A percentile compares a stretch with the other conserved stretches of the same genome.
phyloP scores from a whole-genome alignment of 2,113 vertebrate species.

The Hoplias malabaricus region DNA sequence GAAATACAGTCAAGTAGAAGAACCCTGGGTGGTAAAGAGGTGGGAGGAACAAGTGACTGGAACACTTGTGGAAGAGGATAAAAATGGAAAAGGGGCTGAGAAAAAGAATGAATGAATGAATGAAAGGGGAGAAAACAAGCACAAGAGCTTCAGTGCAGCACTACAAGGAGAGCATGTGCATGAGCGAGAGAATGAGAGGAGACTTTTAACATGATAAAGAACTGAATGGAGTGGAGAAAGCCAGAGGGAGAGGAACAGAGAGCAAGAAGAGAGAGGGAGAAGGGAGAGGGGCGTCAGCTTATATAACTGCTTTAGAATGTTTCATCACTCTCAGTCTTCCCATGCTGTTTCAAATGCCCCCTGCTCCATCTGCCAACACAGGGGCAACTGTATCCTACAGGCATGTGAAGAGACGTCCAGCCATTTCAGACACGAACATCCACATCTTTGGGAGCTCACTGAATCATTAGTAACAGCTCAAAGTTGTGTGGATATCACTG shows the following conservation, averaged over 20 bases:
- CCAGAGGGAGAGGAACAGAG: neutral
- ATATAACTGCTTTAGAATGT: constrained; percentile 35
- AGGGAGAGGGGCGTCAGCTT: constrained; percentile 5
- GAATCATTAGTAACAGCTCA: constrained; percentile 1
- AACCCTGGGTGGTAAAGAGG: constrained; percentile 18
- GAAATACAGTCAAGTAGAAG: constrained; percentile 31
- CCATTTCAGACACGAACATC: neutral
- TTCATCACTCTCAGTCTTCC: constrained; percentile 21
- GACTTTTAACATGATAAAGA: neutral
- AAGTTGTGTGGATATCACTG: neutral
- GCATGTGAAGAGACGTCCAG: neutral
- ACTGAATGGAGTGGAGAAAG: neutral
- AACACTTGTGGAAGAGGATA: neutral
- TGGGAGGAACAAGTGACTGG: constrained; percentile 12
- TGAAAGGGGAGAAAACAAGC: neutral
- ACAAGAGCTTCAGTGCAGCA: neutral
- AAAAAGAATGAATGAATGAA: constrained; percentile 27
- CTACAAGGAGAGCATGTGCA: neutral
- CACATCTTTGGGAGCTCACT: neutral
- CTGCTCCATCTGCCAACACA: constrained; percentile 23
- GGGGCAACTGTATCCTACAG: neutral
- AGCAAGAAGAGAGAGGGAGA: neutral
- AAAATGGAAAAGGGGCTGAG: constrained; percentile 13
- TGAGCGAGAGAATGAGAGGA: neutral
- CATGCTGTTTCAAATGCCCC: constrained; percentile 24